Base-by-base conservation (phyloP, 2,113 vertebrate species). In the Phylloscopus trochilus region DNA sequence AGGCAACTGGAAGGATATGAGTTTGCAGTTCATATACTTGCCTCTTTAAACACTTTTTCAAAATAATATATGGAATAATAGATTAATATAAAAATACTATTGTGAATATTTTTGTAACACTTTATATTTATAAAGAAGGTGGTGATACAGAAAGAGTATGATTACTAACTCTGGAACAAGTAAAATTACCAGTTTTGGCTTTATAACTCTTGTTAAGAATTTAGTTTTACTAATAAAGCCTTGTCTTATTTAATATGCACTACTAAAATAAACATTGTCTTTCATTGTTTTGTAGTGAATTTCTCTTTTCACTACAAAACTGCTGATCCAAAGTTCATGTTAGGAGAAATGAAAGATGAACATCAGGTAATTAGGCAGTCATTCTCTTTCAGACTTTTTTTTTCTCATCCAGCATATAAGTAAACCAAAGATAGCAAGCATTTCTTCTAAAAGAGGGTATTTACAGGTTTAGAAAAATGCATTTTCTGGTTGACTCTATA, bases 81-180 rank as follows among this genome's bases (percentile, higher is more conserved):
- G 21, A 93, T 81, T 89, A 73, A 59, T 83, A 31, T 19, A 95
- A 80, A 89, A 80, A 80, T 93, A 83, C 7, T 83, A 66, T 20
- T 76, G 17, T 84, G 89, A 87, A 73, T 98, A 97, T 97, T 98
- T 98, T 98, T 98, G 15, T 97, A 97, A 95, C 59, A 33, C 60
- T 96, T 73, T 94, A 91, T 95, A 96, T 96, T 96, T 85, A 70
- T 82, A 95, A 97, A 96, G 60, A 83, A 83, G 63, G 80, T 72
- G 83, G 53, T 91, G 59, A 77, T 82, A 90, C 28, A 59, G 44
- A 62, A 85, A 73, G 67, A 89, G 85, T 73, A 79, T 28, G 53
- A 85, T 63, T 83, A 73, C 35, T 64, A 70, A 78, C 82, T 83
- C 58, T 83, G 53, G 30, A 69, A 87, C 55, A 46, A 80, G 69